phyloP scores from a whole-genome alignment of 2,113 vertebrate species.

The Pollimyrus isidori region DNA sequence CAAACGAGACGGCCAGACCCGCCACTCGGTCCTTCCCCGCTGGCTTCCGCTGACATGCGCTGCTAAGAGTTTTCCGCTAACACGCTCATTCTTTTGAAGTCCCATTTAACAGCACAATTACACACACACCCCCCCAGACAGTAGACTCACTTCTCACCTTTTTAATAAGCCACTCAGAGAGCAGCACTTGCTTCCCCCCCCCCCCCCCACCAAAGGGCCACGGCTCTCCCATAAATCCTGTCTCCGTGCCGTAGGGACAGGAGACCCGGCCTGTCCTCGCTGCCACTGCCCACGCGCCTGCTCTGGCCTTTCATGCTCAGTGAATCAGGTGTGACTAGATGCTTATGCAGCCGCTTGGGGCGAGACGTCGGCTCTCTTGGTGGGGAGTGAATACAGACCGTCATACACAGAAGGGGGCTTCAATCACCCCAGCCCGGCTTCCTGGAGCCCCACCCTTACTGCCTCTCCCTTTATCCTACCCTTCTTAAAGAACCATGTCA shows the following conservation, averaged over 20 bases:
- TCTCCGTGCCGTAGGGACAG: slow-evolving; percentile 51
- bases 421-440: not conserved
- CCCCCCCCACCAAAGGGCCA: slow-evolving; percentile 33
- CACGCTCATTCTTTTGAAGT: slow-evolving; percentile 64
- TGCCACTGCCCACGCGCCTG: slow-evolving; percentile 5
- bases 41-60: slow-evolving; percentile 30
- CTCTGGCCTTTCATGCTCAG: slow-evolving; percentile 57
- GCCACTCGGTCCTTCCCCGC: slow-evolving; percentile 34
- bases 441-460: not conserved
- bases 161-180: slow-evolving; percentile 65
- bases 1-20: slow-evolving; percentile 28
- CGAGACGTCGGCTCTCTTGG: not conserved
- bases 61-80: slow-evolving; percentile 51
- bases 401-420: not conserved
- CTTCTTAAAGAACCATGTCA: slow-evolving; percentile 35
- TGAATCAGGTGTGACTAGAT: slow-evolving; percentile 52
- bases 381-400: not conserved
- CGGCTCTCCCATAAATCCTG: slow-evolving; percentile 58
- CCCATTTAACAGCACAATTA: slow-evolving; percentile 64
- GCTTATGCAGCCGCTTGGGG: slow-evolving; percentile 31
- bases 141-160: slow-evolving; percentile 71
- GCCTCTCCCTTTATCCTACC: not conserved
- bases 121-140: slow-evolving; percentile 59
- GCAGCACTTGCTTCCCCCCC: slow-evolving; percentile 41
- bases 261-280: slow-evolving; percentile 12